A percentile compares a stretch with the other conserved stretches of the same genome.
Evolutionary conservation across 2,797 vertebrate species (phyloP).

Genomic region (Strix occidentalis): DNA sequence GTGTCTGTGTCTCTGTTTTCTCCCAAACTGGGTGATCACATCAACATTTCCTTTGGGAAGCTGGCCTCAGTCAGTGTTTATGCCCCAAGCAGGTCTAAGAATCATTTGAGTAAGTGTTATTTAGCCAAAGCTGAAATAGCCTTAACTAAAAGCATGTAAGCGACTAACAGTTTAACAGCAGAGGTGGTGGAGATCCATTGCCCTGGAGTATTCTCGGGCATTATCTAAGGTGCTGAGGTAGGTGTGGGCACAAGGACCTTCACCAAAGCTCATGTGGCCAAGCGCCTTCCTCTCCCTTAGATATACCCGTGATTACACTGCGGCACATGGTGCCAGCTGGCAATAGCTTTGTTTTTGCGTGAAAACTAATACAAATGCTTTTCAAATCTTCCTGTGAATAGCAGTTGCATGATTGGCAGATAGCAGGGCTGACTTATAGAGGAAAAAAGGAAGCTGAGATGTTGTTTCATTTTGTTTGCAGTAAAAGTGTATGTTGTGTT

Average conservation of each 20-base stretch:
- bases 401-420: not conserved
- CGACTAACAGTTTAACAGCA: not conserved
- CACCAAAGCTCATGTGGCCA: not conserved
- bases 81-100: not conserved
- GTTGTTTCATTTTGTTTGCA: not conserved
- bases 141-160: not conserved
- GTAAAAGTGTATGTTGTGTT: not conserved
- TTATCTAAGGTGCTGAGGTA: not conserved
- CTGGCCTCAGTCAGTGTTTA: not conserved
- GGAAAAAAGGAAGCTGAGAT: not conserved
- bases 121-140: not conserved
- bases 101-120: not conserved
- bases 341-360: not conserved
- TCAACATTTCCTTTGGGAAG: not conserved
- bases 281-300: not conserved
- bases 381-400: not conserved
- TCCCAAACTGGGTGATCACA: not conserved
- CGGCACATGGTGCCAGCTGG: not conserved
- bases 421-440: not conserved
- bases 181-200: not conserved
- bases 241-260: not conserved
- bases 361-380: not conserved
- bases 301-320: not conserved
- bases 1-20: not conserved
- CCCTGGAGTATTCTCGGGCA: not conserved